Base-by-base conservation (phyloP, 2,888 invertebrate genomes). In the Acleris cristana region DNA sequence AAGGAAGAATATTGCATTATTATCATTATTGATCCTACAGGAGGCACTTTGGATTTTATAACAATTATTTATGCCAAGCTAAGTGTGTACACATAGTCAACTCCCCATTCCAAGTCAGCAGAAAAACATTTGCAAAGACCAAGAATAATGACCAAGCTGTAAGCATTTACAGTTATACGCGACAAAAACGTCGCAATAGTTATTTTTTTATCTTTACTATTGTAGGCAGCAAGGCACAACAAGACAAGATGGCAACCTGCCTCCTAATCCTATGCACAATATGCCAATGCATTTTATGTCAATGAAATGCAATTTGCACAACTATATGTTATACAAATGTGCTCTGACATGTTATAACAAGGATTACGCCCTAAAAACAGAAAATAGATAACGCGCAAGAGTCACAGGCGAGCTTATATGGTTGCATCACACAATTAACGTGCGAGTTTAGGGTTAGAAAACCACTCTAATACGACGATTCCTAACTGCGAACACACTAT, bases 211-310 rank as follows among this genome's bases (percentile, higher is more conserved):
- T 85, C 87, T 85, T 82, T 87, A 89, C 79, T 85, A 85, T 85
- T 85, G 89, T 89, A 89, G 88, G 85, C 87, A 87, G 84, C 85
- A 89, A 87, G 87, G 84, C 86, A 88, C 53, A 45, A 58, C 85
- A 81, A 87, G 83, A 92, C 92, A 92, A 92, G 90, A 92, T 92
- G 92, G 92, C 92, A 92, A 88, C 92, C 90, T 85, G 83, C 76
- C 78, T 59, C 83, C 79, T 74, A 78, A 78, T 59, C 83, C 79
- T 74, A 78, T 81, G 83, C 80, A 87, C 89, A 91, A 89, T 90
- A 90, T 90, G 91, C 90, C 90, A 87, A 78, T 89, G 87, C 88
- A 89, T 85, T 86, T 81, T 74, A 74, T 74, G 73, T 74, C 73
- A 83, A 79, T 83, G 80, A 74, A 78, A 78, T 83, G 81, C 76